phyloP scores from a whole-genome alignment of 2,113 vertebrate genomes.

The Sula dactylatra region DNA sequence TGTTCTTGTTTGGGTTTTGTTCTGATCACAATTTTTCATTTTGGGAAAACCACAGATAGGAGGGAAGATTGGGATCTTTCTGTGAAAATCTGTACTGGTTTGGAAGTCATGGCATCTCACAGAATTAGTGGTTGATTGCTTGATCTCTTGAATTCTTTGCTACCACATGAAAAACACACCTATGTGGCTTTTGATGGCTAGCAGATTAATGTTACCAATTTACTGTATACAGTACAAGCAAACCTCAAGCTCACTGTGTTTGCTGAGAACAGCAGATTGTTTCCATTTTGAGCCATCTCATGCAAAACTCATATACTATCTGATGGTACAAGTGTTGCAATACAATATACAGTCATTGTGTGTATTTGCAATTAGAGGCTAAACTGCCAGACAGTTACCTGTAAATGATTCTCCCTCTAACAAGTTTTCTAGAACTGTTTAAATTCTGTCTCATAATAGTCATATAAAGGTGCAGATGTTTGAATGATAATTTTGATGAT shows the following conservation, averaged over 20 bases:
- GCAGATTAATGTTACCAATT: conserved; percentile 14
- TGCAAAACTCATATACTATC: conserved; percentile 42
- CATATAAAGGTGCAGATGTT: not conserved
- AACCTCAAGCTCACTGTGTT: conserved; percentile 51
- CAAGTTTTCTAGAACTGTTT: not conserved
- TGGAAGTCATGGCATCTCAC: conserved; percentile 18
- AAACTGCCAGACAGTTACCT: not conserved
- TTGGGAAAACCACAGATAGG: not conserved
- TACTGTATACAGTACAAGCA: conserved; percentile 25
- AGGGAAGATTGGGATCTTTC: not conserved
- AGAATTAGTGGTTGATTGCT: not conserved
- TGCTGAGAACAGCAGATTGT: conserved; percentile 43
- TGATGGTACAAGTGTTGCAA: conserved; percentile 71
- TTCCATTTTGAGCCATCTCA: conserved; percentile 68
- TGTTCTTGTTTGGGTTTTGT: not conserved
- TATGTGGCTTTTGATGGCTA: conserved; percentile 59
- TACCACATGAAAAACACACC: conserved; percentile 49
- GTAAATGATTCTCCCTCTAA: not conserved
- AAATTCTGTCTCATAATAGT: not conserved
- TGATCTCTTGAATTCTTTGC: conserved; percentile 49
- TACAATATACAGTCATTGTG: conserved; percentile 44
- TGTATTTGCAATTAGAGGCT: not conserved
- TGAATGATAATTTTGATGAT: not conserved
- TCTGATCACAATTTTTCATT: not conserved
- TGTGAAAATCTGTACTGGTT: not conserved